A percentile compares a stretch with the other conserved stretches of the same genome.
phyloP scores from a whole-genome alignment of 2,113 vertebrate genomes.

The Chinchilla lanigera region DNA sequence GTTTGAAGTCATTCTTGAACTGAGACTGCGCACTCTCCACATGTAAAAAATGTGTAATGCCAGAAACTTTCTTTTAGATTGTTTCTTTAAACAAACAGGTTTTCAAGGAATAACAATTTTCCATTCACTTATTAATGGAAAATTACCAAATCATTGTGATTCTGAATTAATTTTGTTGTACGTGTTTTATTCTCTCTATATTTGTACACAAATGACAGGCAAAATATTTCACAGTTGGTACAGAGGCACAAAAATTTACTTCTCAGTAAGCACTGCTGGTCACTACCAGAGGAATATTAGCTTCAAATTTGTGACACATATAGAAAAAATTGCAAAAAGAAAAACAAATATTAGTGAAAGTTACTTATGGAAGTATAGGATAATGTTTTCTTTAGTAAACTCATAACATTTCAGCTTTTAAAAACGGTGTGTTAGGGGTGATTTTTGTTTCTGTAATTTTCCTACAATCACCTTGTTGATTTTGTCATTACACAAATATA shows the following conservation, averaged over 20 bases:
- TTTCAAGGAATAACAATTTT: not conserved
- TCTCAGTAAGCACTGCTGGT: not conserved
- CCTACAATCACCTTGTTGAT: not conserved
- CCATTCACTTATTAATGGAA: constrained; percentile 11
- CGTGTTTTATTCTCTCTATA: constrained; percentile 63
- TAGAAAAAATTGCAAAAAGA: constrained; percentile 63
- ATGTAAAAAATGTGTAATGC: not conserved
- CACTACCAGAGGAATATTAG: not conserved
- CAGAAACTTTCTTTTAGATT: not conserved
- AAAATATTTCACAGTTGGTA: not conserved
- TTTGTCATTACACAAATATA: not conserved
- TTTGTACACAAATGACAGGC: constrained; percentile 63
- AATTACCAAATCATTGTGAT: constrained; percentile 60
- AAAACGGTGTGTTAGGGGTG: constrained; percentile 62
- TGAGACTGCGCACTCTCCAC: not conserved
- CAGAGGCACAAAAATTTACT: not conserved
- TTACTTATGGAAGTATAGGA: constrained; percentile 65
- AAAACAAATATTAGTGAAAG: constrained; percentile 72
- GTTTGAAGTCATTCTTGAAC: not conserved
- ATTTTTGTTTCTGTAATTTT: constrained; percentile 76
- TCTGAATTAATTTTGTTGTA: constrained; percentile 71
- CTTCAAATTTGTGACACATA: constrained; percentile 4
- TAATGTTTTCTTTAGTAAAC: constrained; percentile 72
- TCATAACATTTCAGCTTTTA: constrained; percentile 71
- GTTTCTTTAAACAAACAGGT: not conserved